Base-by-base conservation (phyloP, 2,113 vertebrate species). In the Phainopepla nitens region DNA sequence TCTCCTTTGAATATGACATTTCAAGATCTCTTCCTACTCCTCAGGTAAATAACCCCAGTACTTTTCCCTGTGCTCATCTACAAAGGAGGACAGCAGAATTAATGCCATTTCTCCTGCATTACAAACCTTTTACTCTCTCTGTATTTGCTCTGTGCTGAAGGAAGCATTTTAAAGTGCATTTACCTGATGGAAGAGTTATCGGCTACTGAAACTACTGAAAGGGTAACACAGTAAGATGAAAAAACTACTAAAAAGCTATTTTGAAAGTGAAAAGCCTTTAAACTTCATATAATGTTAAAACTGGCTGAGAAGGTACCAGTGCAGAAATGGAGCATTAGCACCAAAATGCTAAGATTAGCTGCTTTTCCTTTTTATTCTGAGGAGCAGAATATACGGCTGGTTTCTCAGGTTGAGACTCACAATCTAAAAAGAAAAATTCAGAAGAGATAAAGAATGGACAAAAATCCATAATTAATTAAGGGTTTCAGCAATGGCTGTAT, bases 261-360 rank as follows among this genome's bases (percentile, higher is more conserved):
- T 89, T 68, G 41, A 76, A 92, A 93, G 78, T 53, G 83, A 86
- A 88, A 91, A 92, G 81, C 80, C 87, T 94, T 91, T 82, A 94
- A 88, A 77, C 44, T 57, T 79, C 65, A 44, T 58, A 41, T 19
- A n/a, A 90, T 35, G 72, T 66, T 94, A 73, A 78, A 78, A 73
- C 44, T n/a, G 28, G 44, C 77, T 92, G 6, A 0, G 44, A 94
- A 68, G 49, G 45, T 44, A 76, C 35, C 72, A 41, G 50, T 22
- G 24, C 53, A 73, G 71, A 92, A 94, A 78, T 49, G 54, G 58
- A 89, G 41, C 24, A 31, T 57, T 75, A 89, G 50, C 60, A 75
- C 27, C 33, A 62, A 71, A 95, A 89, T 53, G 54, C 42, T 45
- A 77, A 78, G 57, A 64, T 44, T 15, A 82, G 39, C 51, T 60